Conservation (phyloP, 1,140 invertebrate species). For the Colletes latitarsis region DNA sequence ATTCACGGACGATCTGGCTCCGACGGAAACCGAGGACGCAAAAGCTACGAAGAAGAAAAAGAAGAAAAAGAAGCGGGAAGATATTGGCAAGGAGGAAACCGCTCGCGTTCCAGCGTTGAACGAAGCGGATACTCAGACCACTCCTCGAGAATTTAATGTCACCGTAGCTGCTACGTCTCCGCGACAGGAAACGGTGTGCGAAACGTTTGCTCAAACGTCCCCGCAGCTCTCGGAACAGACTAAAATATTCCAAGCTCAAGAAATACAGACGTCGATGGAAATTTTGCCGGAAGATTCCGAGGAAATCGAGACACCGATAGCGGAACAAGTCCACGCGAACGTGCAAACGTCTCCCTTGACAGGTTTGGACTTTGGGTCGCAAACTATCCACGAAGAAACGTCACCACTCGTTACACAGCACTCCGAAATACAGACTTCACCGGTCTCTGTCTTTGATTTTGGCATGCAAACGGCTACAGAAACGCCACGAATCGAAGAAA, state of each 20-base stretch:
- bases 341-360: slow-evolving; percentile 81
- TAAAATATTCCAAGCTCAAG: no score
- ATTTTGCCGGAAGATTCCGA: not conserved
- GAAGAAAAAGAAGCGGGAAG: slow-evolving; percentile 70
- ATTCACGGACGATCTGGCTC: slow-evolving; percentile 67
- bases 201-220: slow-evolving; percentile 65
- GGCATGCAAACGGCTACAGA: slow-evolving; percentile 15
- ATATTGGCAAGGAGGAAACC: slow-evolving; percentile 56
- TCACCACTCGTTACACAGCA: not conserved
- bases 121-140: slow-evolving; percentile 81
- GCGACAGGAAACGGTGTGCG: slow-evolving; percentile 63
- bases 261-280: slow-evolving; percentile 77
- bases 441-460: slow-evolving; percentile 6
- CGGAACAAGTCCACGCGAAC: slow-evolving; percentile 32
- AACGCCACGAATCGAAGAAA: slow-evolving; percentile 30
- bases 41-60: slow-evolving; percentile 55
- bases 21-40: not conserved
- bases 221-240: slow-evolving; percentile 43
- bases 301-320: not conserved
- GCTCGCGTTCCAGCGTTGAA: not conserved
- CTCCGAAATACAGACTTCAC: slow-evolving; percentile 79
- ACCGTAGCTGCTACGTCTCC: slow-evolving; percentile 57
- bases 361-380: slow-evolving; percentile 60
- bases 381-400: no score
- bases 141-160: slow-evolving; percentile 74